Conservation (phyloP, 2,113 vertebrate species). For the Crypturellus undulatus region DNA sequence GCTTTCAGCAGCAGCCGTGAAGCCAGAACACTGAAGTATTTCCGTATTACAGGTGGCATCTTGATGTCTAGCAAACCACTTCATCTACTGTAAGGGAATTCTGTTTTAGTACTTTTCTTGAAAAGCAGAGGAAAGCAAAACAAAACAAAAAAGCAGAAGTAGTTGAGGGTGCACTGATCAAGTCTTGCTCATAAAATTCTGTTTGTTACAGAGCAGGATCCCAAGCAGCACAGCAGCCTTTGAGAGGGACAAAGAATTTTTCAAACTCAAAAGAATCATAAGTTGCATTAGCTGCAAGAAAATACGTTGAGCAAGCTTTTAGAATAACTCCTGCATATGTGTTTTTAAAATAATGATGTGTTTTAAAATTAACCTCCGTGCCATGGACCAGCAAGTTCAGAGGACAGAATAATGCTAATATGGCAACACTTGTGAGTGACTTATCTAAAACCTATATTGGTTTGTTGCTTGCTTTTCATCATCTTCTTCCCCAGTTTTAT, state of each 20-base stretch:
- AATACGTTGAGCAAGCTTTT: neutral
- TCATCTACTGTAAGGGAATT: neutral
- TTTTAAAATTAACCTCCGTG: neutral
- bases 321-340: neutral
- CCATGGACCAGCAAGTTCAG: neutral
- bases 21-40: neutral
- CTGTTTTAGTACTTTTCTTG: neutral
- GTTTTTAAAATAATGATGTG: neutral
- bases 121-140: neutral
- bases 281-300: neutral
- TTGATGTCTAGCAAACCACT: neutral
- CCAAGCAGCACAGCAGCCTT: neutral
- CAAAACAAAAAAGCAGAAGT: neutral
- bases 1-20: neutral
- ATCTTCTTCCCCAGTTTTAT: neutral
- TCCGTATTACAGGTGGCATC: neutral
- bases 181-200: neutral
- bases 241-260: neutral
- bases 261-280: neutral
- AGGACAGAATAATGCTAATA: neutral
- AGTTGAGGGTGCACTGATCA: neutral
- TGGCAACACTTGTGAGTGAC: neutral
- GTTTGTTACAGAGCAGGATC: neutral
- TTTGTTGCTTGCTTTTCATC: accelerated
- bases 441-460: neutral